Base-by-base conservation (phyloP, 2,888 invertebrate species). In the Drosophila acutilabella region DNA sequence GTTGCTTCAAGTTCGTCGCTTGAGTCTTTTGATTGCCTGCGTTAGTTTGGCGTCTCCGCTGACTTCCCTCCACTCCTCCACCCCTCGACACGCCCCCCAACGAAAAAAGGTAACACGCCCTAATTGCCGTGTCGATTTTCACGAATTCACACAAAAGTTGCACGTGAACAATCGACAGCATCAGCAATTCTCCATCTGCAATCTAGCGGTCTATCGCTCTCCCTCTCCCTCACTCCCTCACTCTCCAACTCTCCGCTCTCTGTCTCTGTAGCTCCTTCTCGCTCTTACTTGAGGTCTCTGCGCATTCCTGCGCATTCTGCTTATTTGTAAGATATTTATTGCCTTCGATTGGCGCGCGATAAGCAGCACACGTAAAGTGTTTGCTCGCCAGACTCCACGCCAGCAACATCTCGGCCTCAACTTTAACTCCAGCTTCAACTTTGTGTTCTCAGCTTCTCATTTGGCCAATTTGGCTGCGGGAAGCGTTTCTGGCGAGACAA, bases 251-350 rank as follows among this genome's bases (percentile, higher is more conserved):
- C n/a, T n/a, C n/a, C 8, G 1, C 41, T 60, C 23, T 11, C 53
- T 5, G 42, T 6, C 23, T 4, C 59, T 16, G 16, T 11, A 42
- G 7, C 30, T 23, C 33, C 20, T 26, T 13, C 10, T 14, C 16
- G 18, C 23, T 30, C 11, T 52, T 4, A 13, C 60, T 54, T n/a
- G 3, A 5, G 20, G 16, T 47, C 30, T 61, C 33, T 36, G 51
- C 48, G 87, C 89, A 91, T 91, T 91, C 91, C 91, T 89, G 90
- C 91, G 91, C 92, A 91, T 91, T 92, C 90, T 91, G 91, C 91
- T 91, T 92, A 92, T 92, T 92, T 92, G 92, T 92, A 92, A 92
- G 91, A 92, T 92, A 92, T 92, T 92, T 92, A 92, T 92, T 92
- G 92, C 92, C 91, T 90, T 90, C 90, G 92, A 92, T 92, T 91